A percentile compares a stretch with the other conserved stretches of the same genome.
Evolutionary conservation across 2,797 vertebrate species (phyloP).

Genomic region (Rallus crepitans): DNA sequence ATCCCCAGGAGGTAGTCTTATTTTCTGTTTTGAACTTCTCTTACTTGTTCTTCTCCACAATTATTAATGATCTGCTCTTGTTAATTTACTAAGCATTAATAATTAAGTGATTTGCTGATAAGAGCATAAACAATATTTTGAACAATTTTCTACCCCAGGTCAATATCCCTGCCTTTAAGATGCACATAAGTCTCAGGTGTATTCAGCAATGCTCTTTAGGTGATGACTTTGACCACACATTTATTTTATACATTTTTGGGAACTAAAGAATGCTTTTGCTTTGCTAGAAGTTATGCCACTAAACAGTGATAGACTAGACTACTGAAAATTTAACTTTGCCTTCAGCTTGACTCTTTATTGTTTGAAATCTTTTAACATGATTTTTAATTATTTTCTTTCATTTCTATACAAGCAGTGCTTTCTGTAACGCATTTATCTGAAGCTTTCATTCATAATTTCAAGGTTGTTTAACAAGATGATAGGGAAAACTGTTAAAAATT

Average conservation of each 20-base stretch:
- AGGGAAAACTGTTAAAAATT: not conserved
- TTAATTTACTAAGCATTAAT: not conserved
- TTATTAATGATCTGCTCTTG: not conserved
- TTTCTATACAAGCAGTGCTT: not conserved
- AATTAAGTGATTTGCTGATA: not conserved
- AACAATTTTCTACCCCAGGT: not conserved
- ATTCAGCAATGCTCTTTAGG: not conserved
- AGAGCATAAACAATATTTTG: not conserved
- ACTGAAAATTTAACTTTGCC: not conserved
- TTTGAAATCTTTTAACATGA: not conserved
- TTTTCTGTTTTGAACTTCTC: not conserved
- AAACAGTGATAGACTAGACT: not conserved
- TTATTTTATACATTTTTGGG: not conserved
- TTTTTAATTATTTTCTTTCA: not conserved
- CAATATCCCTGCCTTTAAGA: not conserved
- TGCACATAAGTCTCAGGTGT: not conserved
- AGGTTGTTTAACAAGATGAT: not conserved
- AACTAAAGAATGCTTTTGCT: not conserved
- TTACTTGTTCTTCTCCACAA: not conserved
- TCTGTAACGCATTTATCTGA: not conserved
- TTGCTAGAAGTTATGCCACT: not conserved
- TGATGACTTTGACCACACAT: not conserved
- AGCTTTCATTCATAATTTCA: not conserved
- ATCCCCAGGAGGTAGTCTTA: not conserved
- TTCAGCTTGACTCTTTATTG: not conserved